Evolutionary conservation across 2,113 vertebrate genomes (phyloP).

Genomic region (Leptosomus discolor): DNA sequence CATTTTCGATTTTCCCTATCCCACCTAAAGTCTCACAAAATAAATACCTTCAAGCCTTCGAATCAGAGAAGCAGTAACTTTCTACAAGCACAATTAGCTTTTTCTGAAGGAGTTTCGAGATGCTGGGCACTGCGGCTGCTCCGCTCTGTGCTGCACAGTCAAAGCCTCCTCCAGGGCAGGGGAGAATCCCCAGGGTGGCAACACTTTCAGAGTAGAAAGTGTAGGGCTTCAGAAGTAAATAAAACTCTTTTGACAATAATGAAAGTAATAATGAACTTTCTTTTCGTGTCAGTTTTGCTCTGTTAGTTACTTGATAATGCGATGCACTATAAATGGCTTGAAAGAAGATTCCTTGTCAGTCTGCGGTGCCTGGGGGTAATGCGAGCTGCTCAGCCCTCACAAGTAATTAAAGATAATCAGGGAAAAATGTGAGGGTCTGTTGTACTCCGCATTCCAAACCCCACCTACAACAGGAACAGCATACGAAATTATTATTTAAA

Average conservation of each 20-base stretch:
- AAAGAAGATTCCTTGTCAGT: conserved; percentile 74
- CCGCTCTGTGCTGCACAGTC: neutral
- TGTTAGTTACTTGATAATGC: conserved; percentile 64
- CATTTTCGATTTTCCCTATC: neutral
- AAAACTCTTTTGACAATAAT: conserved; percentile 46
- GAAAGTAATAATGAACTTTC: conserved; percentile 67
- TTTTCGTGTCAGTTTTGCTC: conserved; percentile 65
- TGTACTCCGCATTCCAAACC: conserved; percentile 73
- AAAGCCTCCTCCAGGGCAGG: neutral
- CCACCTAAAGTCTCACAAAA: neutral
- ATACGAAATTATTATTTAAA: conserved; percentile 53
- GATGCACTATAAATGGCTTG: conserved; percentile 68
- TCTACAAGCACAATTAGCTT: neutral
- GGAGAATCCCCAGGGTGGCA: conserved; percentile 1
- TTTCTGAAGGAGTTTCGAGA: neutral
- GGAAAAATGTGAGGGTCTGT: conserved; percentile 73
- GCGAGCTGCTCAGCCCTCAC: conserved; percentile 68
- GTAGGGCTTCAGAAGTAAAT: conserved; percentile 41
- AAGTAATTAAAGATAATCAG: conserved; percentile 85
- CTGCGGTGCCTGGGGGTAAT: conserved; percentile 57
- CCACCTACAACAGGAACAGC: conserved; percentile 70
- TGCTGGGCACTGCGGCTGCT: neutral
- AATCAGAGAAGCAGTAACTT: neutral
- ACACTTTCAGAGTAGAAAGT: conserved; percentile 43
- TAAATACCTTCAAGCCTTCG: neutral